Base-by-base conservation (phyloP, 2,113 vertebrate species). In the Melospiza georgiana region DNA sequence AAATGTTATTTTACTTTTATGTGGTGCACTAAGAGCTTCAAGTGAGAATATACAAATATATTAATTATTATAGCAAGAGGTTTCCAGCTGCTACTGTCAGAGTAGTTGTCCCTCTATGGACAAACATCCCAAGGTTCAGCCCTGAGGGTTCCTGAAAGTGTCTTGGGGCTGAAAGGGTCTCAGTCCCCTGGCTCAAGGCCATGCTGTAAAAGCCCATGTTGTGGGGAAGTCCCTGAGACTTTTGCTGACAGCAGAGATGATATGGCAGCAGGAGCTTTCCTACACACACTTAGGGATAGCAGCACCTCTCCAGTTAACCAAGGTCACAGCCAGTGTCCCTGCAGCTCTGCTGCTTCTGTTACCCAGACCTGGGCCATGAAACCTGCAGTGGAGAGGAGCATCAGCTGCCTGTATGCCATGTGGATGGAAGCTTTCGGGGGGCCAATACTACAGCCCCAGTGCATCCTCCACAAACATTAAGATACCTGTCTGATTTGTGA, bases 271-370 rank as follows among this genome's bases (percentile, higher is more conserved):
- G 57, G 58, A 89, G 8, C 31, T 19, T 88, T 87, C 58, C 30
- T 72, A 15, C 23, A 16, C 12, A 9, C 5, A 1, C 4, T 1
- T 37, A n/a, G 31, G 20, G 41, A n/a, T 0, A 1, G 49, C 21
- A 57, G 22, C 11, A 19, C 31, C 17, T 35, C 41, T 58, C 30
- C 43, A 22, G 24, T 20, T 80, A 30, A 24, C 5, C 0, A 0
- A 11, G 52, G 49, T 35, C 61, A 35, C 31, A 51, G 57, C 31
- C 69, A 10, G 1, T 8, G 28, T 59, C 55, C 12, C 12, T 63
- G 74, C 68, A 84, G 52, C 62, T 39, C 65, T 76, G 54, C 68
- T 65, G 35, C 49, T 21, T 12, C 43, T 33, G 23, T 33, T 30
- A 51, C 31, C 35, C 6, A 3, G 24, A 24, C 6, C 3, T 25